Evolutionary conservation across 64 coral and sea anemone genomes (phyloP).

Genomic region (Anthopleura sola): DNA sequence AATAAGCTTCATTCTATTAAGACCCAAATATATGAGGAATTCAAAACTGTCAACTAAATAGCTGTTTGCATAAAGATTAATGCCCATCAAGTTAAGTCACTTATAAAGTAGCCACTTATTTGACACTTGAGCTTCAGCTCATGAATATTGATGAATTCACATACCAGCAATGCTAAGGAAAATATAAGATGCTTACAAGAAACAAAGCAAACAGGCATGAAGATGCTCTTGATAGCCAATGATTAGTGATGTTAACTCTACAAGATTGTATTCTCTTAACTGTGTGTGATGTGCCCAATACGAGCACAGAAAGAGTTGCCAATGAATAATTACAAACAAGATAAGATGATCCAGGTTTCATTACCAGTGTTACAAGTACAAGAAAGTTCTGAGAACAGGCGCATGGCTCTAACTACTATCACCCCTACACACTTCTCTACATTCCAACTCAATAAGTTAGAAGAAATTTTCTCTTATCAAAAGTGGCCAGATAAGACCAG

Average conservation of each 20-base stretch:
- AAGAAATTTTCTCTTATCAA: conserved; percentile 57
- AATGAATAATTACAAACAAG: conserved; percentile 40
- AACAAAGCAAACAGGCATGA: neutral
- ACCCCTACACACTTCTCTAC: conserved; percentile 57
- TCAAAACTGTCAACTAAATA: neutral
- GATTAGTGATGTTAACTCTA: neutral
- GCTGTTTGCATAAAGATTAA: conserved; percentile 16
- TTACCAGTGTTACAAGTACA: conserved; percentile 15
- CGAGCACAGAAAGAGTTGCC: conserved; percentile 7
- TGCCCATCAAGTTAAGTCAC: neutral
- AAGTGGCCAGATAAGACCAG: conserved; percentile 72
- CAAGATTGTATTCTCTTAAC: neutral
- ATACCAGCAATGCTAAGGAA: conserved; percentile 16
- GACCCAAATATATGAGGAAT: neutral
- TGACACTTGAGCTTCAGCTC: conserved; percentile 9
- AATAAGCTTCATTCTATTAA: neutral
- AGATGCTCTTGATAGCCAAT: neutral
- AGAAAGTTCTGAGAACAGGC: neutral
- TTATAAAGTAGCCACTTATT: conserved; percentile 17
- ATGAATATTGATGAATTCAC: conserved; percentile 25
- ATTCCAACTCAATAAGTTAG: conserved; percentile 72
- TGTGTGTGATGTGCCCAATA: neutral
- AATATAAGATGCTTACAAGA: neutral
- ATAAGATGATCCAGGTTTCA: conserved; percentile 45
- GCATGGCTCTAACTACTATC: conserved; percentile 24